Evolutionary conservation across 2,888 invertebrate species (phyloP), one percentile per base, ranked within the genome.

Genomic region (Caenorhabditis angaria): DNA sequence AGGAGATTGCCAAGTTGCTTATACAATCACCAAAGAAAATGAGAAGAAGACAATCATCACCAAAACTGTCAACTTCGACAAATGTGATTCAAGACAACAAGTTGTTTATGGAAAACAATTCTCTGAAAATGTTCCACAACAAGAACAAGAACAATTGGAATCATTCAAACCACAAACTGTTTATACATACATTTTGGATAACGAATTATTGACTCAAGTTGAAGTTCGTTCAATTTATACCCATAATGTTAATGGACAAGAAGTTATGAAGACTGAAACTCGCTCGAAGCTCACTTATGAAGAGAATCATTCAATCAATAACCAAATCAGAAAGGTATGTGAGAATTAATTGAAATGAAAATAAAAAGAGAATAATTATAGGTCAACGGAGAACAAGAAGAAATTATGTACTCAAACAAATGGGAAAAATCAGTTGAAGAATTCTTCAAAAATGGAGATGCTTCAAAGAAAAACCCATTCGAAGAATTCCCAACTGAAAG

Each of bases 11-110:
- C 71, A 78, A 50, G 66, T 76, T 24, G 41, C 61, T 50, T 81
- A 76, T 70, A 64, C 73, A 53, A 54, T 70, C 24, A 24, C 62
- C 24, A 22, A 57, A 6, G 72, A 72, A 25, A 14, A 61, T 22
- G n/a, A n/a, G n/a, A 53, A 35, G 28, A 48, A 60, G 24, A 63
- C 65, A 18, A 48, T 41, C 22, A 50, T 70, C 54, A 67, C 70
- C 68, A 77, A 77, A 62, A 61, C 88, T 32, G 82, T 88, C 73
- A 87, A 89, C 87, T 88, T 88, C 82, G 85, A 88, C 67, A 86
- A 87, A 68, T 88, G 88, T 83, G 61, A 60, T 57, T 69, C 82
- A 55, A 83, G 85, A 63, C 85, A 88, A 20, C 65, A 66, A 35
- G 27, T 35, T 41, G 24, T 32, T 27, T 74, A 77, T 56, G 66